These are phyloP conservation scores for Eira barbara DNA, from an alignment of 2,113 vertebrate genomes.

Conservation along the genomic window DNA sequence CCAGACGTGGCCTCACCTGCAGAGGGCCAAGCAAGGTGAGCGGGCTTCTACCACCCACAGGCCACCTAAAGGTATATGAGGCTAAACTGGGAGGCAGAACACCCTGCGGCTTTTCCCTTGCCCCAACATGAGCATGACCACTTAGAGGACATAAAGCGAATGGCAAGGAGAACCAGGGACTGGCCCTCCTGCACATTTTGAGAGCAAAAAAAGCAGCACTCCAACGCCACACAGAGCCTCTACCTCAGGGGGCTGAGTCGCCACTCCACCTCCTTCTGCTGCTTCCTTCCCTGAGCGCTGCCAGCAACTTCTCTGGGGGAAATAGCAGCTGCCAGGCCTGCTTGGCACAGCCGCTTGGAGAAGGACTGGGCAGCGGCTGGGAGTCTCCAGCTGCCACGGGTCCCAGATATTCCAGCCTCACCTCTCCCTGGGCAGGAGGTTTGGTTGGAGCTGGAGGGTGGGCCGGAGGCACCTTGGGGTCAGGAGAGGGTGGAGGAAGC, in stretches of 20 bases:
- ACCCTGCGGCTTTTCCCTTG: background rate
- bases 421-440: background rate
- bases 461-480: background rate
- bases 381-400: background rate
- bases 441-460: background rate
- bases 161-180: background rate
- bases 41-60: too few relatives aligned
- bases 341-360: background rate
- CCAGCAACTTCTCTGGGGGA: background rate
- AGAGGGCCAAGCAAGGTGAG: background rate
- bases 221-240: background rate
- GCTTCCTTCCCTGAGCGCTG: background rate
- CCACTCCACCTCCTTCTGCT: background rate
- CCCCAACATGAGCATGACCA: background rate
- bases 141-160: too few relatives aligned
- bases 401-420: background rate
- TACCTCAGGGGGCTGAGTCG: background rate
- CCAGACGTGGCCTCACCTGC: too few relatives aligned
- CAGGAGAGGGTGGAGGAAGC: background rate
- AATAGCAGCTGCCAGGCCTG: background rate
- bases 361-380: background rate
- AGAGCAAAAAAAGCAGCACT: background rate
- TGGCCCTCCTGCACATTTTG: fast-evolving
- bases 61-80: background rate
- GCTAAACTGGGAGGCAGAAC: background rate